Base-by-base conservation (phyloP, 2,888 invertebrate species). In the Pediacus dermestoides region DNA sequence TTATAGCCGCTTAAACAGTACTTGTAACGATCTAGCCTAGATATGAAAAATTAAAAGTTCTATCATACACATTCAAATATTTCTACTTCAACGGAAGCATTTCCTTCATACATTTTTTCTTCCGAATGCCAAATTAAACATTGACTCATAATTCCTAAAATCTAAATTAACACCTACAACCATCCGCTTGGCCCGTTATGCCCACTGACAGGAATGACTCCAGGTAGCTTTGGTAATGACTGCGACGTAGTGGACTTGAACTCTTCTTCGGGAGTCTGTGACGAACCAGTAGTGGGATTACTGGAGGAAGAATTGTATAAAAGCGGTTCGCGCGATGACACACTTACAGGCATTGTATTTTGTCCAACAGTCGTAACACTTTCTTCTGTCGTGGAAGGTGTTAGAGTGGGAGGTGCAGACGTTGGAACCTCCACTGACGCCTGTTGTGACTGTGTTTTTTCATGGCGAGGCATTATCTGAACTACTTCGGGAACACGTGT, bases 161-260 rank as follows among this genome's bases (percentile, higher is more conserved):
- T 7, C 10, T 10, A 4, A 28, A 8, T 14, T 13, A 28, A 26
- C 9, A 26, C n/a, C 41, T 68, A 68, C 52, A 69, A 78, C 85
- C 84, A 84, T 52, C 83, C 84, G 32, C 81, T 74, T 46, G 81
- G 78, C 60, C 78, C 77, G 66, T 80, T 81, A 70, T 83, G 83
- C 1, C 83, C 84, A 67, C 81, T 80, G 56, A 85, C 74, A 52
- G 84, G 84, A 62, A 85, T 84, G 47, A 85, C 81, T 48, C 83
- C 84, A 9, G 83, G 80, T 56, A 85, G 72, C 63, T 81, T 78
- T 50, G 81, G 78, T 56, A 80, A 68, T 11, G 55, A 55, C 15
- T 81, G 78, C 8, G 52, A 47, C 37, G 49, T 7, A 3, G 42
- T 36, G 36, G 68, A 64, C 54, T 74, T 74, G 40, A 60, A 66